Percentiles rank a stretch among this genome's conserved stretches.
Conservation (phyloP, 2,888 invertebrate species). For the Mechanitis messenoides region DNA sequence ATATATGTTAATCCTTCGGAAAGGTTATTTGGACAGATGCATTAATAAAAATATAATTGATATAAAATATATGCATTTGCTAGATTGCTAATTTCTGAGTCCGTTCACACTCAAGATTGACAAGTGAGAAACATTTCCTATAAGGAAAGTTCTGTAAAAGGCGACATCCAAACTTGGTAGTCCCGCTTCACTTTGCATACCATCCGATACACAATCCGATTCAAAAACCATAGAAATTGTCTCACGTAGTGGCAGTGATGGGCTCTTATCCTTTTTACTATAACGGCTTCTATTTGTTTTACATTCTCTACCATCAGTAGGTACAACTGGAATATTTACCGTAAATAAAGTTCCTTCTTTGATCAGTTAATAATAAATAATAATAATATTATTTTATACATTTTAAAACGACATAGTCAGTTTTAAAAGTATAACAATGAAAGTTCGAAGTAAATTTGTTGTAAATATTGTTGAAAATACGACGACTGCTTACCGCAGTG, state of each 20-base stretch:
- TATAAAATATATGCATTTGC: too few species aligned
- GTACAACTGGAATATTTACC: not conserved
- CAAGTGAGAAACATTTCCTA: slow-evolving; percentile 38
- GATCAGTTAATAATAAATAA: not conserved
- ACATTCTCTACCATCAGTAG: not conserved
- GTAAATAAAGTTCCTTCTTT: not conserved
- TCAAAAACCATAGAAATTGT: slow-evolving; percentile 57
- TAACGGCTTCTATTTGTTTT: slow-evolving; percentile 15
- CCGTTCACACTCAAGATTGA: slow-evolving; percentile 21
- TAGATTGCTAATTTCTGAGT: slow-evolving; percentile 1
- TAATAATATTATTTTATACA: too few species aligned
- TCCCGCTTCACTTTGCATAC: slow-evolving; percentile 54
- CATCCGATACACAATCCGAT: slow-evolving; percentile 53
- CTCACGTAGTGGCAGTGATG: slow-evolving; percentile 40
- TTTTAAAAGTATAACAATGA: too few species aligned
- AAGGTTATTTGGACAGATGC: not conserved
- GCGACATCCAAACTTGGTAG: slow-evolving; percentile 49
- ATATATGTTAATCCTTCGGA: not conserved
- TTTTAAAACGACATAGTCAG: too few species aligned
- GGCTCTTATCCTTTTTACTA: slow-evolving; percentile 29
- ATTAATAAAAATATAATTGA: too few species aligned
- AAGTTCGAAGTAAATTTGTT: too few species aligned
- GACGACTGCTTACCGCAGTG: too few species aligned
- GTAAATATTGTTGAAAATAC: too few species aligned
- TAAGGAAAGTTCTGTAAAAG: slow-evolving; percentile 44